phyloP scores from a whole-genome alignment of 2,888 invertebrate species.

The Apotomis capreana region DNA sequence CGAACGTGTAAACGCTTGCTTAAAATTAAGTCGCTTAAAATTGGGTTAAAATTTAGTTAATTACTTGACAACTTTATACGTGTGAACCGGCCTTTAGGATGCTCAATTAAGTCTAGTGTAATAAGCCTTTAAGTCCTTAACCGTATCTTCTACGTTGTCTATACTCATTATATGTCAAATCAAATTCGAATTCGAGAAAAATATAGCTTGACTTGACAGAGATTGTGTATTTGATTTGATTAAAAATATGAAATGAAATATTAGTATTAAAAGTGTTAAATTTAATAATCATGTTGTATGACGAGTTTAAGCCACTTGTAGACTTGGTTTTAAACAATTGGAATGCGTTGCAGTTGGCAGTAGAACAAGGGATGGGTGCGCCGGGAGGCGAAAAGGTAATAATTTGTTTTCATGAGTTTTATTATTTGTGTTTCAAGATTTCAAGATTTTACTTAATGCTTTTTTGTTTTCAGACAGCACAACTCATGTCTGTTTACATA shows the following conservation, averaged over 20 bases:
- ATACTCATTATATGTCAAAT: no score
- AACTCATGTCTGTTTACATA: conserved; percentile 85
- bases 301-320: conserved; percentile 84
- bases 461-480: conserved; percentile 80
- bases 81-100: no score
- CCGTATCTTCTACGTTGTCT: no score
- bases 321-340: conserved; percentile 88
- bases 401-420: neutral
- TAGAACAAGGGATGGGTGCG: conserved; percentile 89
- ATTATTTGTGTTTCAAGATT: neutral
- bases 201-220: neutral
- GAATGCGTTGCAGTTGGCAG: conserved; percentile 87
- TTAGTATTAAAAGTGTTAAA: neutral
- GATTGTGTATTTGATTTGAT: neutral
- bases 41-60: no score
- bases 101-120: no score
- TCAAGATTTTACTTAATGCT: neutral
- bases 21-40: no score
- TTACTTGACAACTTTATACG: no score
- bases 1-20: no score
- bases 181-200: neutral
- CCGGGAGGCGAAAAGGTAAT: conserved; percentile 86
- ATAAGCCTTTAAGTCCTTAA: no score
- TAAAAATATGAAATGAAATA: neutral
- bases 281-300: conserved; percentile 66